Percentiles rank a stretch among this genome's conserved stretches.
These are phyloP conservation scores for Gopherus flavomarginatus DNA, from an alignment of 2,113 vertebrate species.

Conservation along the genomic window DNA sequence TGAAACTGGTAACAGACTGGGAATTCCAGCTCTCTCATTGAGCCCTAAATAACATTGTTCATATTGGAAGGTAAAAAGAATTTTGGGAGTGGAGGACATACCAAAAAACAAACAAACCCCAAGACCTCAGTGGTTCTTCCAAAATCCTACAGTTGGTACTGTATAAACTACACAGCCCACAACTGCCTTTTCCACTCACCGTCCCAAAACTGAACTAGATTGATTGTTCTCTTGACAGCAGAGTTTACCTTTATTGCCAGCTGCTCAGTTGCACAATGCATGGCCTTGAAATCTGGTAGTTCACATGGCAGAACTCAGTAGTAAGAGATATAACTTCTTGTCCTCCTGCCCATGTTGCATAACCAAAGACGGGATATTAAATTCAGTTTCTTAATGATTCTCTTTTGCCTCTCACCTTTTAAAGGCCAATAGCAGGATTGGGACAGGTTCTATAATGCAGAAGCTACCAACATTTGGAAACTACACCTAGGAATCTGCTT, in stretches of 20 bases:
- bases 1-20: not conserved
- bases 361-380: not conserved
- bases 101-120: not conserved
- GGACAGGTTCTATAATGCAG: accelerated
- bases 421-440: not conserved
- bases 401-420: not conserved
- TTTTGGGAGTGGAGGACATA: not conserved
- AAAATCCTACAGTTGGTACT: not conserved
- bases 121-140: not conserved
- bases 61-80: not conserved
- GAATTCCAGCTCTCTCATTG: slow-evolving; percentile 2
- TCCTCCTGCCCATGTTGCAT: not conserved
- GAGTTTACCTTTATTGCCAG: too few species aligned
- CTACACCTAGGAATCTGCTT: accelerated
- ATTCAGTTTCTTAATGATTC: not conserved
- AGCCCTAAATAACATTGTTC: slow-evolving; percentile 6
- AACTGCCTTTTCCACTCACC: not conserved
- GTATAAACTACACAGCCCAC: not conserved
- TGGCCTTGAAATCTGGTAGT: too few species aligned
- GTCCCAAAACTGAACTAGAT: not conserved
- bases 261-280: too few species aligned
- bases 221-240: too few species aligned
- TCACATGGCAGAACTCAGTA: not conserved
- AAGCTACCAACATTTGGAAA: not conserved
- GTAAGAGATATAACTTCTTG: accelerated